These are phyloP conservation scores for Andricus curvator DNA, from an alignment of 2,888 invertebrate species.

Conservation along the genomic window DNA sequence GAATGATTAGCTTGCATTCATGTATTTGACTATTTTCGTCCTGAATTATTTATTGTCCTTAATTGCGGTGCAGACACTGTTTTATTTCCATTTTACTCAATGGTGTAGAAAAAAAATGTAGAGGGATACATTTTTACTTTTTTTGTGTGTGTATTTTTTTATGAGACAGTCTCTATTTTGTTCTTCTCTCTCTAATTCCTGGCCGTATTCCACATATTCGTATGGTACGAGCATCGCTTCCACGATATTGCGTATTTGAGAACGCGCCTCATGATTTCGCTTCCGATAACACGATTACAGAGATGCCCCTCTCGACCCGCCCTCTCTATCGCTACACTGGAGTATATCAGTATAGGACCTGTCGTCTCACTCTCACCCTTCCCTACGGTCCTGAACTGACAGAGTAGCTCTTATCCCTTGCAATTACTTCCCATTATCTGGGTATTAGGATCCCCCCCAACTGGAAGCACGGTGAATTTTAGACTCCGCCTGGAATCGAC, in stretches of 20 bases:
- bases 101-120: no score
- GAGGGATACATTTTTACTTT: not conserved
- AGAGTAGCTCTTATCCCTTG: slow-evolving; percentile 77
- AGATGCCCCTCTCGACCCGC: slow-evolving; percentile 57
- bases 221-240: slow-evolving; percentile 49
- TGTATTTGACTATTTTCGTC: no score
- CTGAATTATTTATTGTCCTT: no score
- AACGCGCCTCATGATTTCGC: slow-evolving; percentile 74
- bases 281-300: slow-evolving; percentile 74
- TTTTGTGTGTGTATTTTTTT: slow-evolving; percentile 48
- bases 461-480: slow-evolving; percentile 73
- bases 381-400: slow-evolving; percentile 58
- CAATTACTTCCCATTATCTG: slow-evolving; percentile 79
- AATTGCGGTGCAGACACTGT: no score
- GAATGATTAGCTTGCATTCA: no score
- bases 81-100: no score
- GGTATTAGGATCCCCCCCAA: slow-evolving; percentile 78
- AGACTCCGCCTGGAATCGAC: slow-evolving; percentile 65
- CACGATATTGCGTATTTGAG: slow-evolving; percentile 72
- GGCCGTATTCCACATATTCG: slow-evolving; percentile 52
- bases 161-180: slow-evolving; percentile 41
- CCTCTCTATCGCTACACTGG: slow-evolving; percentile 53
- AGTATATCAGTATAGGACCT: slow-evolving; percentile 49
- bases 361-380: slow-evolving; percentile 59
- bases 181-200: slow-evolving; percentile 41